A percentile compares a stretch with the other conserved stretches of the same genome.
phyloP scores from a whole-genome alignment of 2,113 vertebrate species.

The Prunella fulvescens region DNA sequence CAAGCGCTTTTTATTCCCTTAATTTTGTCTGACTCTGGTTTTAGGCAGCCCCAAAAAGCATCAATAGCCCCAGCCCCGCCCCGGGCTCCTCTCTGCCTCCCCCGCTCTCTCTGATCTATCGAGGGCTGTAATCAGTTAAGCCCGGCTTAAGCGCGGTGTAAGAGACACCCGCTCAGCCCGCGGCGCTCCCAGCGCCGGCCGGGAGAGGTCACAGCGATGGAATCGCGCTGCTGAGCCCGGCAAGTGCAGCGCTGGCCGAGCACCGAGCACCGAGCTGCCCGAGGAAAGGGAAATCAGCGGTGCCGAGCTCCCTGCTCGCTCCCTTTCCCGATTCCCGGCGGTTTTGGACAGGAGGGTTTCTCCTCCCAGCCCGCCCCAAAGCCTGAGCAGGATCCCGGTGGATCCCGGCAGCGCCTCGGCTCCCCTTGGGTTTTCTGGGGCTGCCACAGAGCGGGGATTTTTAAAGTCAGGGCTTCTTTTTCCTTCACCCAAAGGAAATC shows the following conservation, averaged over 20 bases:
- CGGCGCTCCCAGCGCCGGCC: neutral
- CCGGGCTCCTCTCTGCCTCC: neutral
- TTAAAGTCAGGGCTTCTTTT: neutral
- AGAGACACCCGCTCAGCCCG: slow-evolving; percentile 73
- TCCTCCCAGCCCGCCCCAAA: neutral
- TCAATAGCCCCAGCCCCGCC: neutral
- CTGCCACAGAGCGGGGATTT: neutral
- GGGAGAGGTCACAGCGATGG: slow-evolving; percentile 22
- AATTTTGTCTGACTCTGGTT: neutral
- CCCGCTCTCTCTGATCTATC: neutral
- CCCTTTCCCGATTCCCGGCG: neutral
- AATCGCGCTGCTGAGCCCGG: neutral
- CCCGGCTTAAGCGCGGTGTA: slow-evolving; percentile 84
- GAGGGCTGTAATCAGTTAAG: slow-evolving; percentile 81
- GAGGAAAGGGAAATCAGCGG: neutral
- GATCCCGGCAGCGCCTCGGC: fast-evolving
- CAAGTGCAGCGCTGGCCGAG: neutral
- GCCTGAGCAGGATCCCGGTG: fast-evolving
- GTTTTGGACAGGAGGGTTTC: neutral
- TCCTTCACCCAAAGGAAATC: neutral
- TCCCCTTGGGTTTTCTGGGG: neutral
- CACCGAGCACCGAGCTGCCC: neutral
- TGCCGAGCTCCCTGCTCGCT: fast-evolving
- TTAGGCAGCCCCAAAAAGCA: neutral
- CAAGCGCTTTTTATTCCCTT: fast-evolving